phyloP scores from a whole-genome alignment of 2,797 vertebrate genomes.

The Neosilurus hyrtlii region DNA sequence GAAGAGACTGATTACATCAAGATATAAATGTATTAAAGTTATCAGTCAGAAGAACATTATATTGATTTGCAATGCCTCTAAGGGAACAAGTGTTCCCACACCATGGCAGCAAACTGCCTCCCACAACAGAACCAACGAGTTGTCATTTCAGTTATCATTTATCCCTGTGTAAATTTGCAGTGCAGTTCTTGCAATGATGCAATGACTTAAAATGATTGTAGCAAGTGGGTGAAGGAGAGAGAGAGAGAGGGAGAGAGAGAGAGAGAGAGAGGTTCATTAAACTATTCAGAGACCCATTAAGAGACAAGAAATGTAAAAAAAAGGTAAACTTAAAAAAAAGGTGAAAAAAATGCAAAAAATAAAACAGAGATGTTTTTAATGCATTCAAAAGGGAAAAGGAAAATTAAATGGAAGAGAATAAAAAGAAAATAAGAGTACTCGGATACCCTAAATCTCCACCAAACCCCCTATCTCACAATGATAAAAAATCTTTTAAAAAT shows the following conservation, averaged over 20 bases:
- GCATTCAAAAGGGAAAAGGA: neutral
- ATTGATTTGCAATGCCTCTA: neutral
- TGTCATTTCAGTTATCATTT: no score
- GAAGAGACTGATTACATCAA: neutral
- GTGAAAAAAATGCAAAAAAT: neutral
- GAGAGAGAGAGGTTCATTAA: neutral
- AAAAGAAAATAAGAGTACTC: neutral
- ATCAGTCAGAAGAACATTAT: neutral
- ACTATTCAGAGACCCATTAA: neutral
- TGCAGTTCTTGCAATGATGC: no score
- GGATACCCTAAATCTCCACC: no score
- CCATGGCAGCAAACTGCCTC: neutral
- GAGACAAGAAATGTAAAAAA: no score
- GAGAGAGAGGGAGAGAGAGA: no score
- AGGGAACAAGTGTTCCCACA: neutral
- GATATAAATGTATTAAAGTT: neutral
- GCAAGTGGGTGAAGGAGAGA: neutral
- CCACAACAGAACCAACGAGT: neutral
- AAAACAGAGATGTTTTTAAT: no score
- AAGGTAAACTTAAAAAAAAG: no score
- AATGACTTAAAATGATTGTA: no score
- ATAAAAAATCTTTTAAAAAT: no score
- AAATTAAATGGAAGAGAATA: neutral
- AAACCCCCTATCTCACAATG: no score
- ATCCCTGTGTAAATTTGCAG: no score